Evolutionary conservation across 2,797 vertebrate genomes (phyloP).

Genomic region (Lates japonicus): DNA sequence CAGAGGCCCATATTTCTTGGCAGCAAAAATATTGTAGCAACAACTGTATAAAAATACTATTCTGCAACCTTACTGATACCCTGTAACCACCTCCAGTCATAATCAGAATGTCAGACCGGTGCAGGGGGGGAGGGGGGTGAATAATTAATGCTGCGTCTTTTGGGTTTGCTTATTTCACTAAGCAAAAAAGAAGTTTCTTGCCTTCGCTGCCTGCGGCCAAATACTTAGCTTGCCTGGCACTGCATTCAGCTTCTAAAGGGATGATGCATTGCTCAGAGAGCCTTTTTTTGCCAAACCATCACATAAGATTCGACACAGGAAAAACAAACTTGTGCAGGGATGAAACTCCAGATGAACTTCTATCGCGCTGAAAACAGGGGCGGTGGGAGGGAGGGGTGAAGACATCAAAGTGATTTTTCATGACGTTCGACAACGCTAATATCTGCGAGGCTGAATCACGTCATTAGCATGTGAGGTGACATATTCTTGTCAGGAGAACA

Average conservation of each 20-base stretch:
- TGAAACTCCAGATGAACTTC: conserved; percentile 68
- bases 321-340: conserved; percentile 67
- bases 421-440: conserved; percentile 20
- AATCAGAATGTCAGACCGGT: conserved; percentile 76
- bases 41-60: conserved; percentile 13
- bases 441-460: conserved; percentile 57
- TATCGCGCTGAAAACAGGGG: conserved; percentile 40
- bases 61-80: conserved; percentile 73
- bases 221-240: conserved; percentile 76
- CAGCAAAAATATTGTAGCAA: conserved; percentile 66
- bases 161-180: conserved; percentile 76
- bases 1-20: conserved; percentile 62
- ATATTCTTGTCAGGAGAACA: conserved; percentile 53
- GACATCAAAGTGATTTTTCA: conserved; percentile 66
- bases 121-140: conserved; percentile 64
- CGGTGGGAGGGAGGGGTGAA: conserved; percentile 23
- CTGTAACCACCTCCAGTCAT: conserved; percentile 76
- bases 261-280: conserved; percentile 70
- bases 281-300: conserved; percentile 59
- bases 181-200: conserved; percentile 75
- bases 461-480: conserved; percentile 58
- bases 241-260: conserved; percentile 65
- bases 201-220: conserved; percentile 66
- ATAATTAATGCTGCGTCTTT: conserved; percentile 83
- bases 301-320: conserved; percentile 65